Base-by-base conservation (phyloP, 2,797 vertebrate species). In the Poecilia wingei region DNA sequence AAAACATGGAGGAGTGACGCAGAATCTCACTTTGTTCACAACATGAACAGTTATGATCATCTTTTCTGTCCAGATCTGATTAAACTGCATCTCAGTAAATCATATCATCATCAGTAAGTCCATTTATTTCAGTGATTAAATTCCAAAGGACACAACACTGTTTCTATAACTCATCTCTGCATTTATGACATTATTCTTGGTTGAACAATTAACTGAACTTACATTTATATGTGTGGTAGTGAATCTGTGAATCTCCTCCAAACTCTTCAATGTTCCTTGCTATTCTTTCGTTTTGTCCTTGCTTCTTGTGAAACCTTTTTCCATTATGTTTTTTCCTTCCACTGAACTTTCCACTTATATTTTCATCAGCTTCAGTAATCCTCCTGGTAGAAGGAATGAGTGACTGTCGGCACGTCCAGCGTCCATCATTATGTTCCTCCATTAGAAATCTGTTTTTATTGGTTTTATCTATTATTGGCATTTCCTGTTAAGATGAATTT, bases 1-100 rank as follows among this genome's bases (percentile, higher is more conserved):
- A 45, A 69, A 57, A 81, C 79, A 85, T 86, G 28, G 82, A 78
- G 78, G 72, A 78, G 79, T 70, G 36, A 83, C 22, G 14, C n/a
- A 76, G 28, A 64, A 76, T 74, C 28, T 77, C 41, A 72, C 45
- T 73, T 46, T 57, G 74, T 61, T 36, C 49, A 72, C 13, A 75
- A 68, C 64, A 74, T 75, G 36, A 33, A 39, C 74, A 53, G 69
- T 55, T 76, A 18, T 74, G 64, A 77, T 72, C 75, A 74, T 69
- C 3, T n/a, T 76, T 73, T 71, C 39, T 70, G 25, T 45, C 22
- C 68, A 43, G 20, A 5, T 12, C 4, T 22, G 5, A 70, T 70
- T 45, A n/a, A n/a, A 5, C 22, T n/a, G 45, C 55, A 49, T 64
- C 49, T 51, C 12, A 76, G 46, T 8, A 72, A 78, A 53, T 61